Evolutionary conservation across 2,797 vertebrate genomes (phyloP), one percentile per base, ranked within the genome.

Genomic region (Epinephelus coioides): DNA sequence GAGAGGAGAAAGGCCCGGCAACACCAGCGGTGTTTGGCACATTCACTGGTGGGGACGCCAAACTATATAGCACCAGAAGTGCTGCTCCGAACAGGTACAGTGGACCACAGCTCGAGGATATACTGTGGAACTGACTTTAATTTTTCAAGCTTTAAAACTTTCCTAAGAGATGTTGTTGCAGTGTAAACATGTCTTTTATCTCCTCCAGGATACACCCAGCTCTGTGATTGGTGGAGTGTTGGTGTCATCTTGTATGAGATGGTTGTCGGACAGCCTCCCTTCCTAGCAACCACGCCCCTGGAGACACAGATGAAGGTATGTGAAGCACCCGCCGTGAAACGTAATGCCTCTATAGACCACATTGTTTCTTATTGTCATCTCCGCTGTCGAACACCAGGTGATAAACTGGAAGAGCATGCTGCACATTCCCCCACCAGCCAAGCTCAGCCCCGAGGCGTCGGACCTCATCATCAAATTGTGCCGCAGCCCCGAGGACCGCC

Each of bases 191-290:
- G 14, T 51, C n/a, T 34, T 12, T 62, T 4, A 14, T 80, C 64
- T 54, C 18, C 34, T 76, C 44, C 73, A 99, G 98, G 98, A 70
- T 99, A 99, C 90, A 99, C 98, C 6, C 98, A 99, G 92, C 93
- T 99, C n/a, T 99, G 98, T 79, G 98, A 99, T 70, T 99, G 98
- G 98, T 99, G 98, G 98, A 99, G 98, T 21, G 98, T 99, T 51
- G 98, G 98, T 23, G 98, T 99, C 83, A 99, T 99, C 93, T 92
- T 99, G 82, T 99, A 99, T 87, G 98, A 99, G 90, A 99, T 99
- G 98, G 93, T 99, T 14, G 97, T 99, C 3, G 98, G 98, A 19
- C 98, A 99, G 69, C 98, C 98, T 88, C 98, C 98, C 2, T 99
- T 99, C 91, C 88, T 99, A 75, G 98, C 98, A 64, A 97, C 97